Conservation (phyloP, 2,888 invertebrate genomes). For the Tethea ocularis region DNA sequence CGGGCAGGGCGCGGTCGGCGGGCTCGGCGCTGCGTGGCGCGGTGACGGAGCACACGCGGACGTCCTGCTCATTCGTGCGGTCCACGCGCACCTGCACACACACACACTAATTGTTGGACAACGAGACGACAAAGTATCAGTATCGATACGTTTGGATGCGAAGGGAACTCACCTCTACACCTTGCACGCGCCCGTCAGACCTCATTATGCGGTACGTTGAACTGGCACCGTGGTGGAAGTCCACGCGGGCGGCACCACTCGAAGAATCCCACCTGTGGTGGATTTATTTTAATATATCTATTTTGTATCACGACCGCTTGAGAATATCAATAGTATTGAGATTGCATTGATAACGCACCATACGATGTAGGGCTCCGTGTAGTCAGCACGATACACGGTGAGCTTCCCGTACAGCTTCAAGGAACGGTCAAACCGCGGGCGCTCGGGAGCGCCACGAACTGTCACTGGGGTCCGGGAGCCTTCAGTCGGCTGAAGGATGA, state of each 20-base stretch:
- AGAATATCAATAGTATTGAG: background rate
- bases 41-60: conserved; percentile 50
- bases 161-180: conserved; percentile 44
- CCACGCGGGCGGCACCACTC: conserved; percentile 59
- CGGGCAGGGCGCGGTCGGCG: conserved; percentile 51
- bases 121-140: no score
- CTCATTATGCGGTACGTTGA: conserved; percentile 47
- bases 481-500: conserved; percentile 7
- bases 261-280: conserved; percentile 59
- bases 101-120: no score
- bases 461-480: conserved; percentile 20
- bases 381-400: conserved; percentile 53
- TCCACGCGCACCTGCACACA: conserved; percentile 52
- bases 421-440: conserved; percentile 42
- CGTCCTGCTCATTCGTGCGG: conserved; percentile 45
- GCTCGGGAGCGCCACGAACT: conserved; percentile 30
- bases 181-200: conserved; percentile 47
- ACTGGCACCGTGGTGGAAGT: conserved; percentile 61
- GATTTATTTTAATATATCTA: background rate
- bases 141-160: no score
- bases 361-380: conserved; percentile 48
- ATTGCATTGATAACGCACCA: conserved; percentile 35
- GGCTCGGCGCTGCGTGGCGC: conserved; percentile 31
- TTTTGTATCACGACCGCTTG: background rate
- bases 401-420: conserved; percentile 52